A percentile compares a stretch with the other conserved stretches of the same genome.
Conservation (phyloP, 2,888 invertebrate species). For the Netelia fuscicornis region DNA sequence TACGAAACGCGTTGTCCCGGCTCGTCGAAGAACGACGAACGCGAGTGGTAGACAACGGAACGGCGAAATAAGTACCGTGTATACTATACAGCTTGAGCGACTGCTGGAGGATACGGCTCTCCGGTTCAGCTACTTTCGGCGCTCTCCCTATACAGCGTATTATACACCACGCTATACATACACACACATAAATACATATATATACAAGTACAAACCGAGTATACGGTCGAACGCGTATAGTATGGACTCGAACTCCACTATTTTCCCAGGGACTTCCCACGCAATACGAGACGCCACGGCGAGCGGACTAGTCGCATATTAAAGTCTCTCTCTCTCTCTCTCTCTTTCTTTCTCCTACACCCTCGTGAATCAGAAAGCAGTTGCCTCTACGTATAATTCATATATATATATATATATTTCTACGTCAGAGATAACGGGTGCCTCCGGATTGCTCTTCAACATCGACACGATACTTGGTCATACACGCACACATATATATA, state of each 20-base stretch:
- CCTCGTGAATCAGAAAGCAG: conserved; percentile 52
- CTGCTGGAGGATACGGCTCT: conserved; percentile 48
- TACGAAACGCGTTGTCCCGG: too few relatives aligned
- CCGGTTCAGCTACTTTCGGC: conserved; percentile 52
- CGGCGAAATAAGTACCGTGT: too few relatives aligned
- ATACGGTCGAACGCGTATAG: conserved; percentile 10
- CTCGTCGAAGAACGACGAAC: too few relatives aligned
- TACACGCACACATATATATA: not conserved
- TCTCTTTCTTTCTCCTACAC: not conserved
- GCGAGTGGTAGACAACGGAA: too few relatives aligned
- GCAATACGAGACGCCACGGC: conserved; percentile 25
- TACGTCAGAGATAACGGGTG: conserved; percentile 44
- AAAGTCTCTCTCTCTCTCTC: conserved; percentile 40
- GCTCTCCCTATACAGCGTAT: conserved; percentile 37
- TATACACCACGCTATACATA: not conserved
- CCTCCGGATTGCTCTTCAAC: conserved; percentile 50
- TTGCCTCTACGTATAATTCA: not conserved
- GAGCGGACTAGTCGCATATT: conserved; percentile 43
- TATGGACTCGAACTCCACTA: conserved; percentile 20
- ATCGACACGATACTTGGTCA: conserved; percentile 40
- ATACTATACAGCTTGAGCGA: not conserved
- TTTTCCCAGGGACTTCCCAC: conserved; percentile 53
- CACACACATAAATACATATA: not conserved
- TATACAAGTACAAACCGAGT: not conserved
- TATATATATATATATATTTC: conserved; percentile 1